phyloP scores from a whole-genome alignment of 2,113 vertebrate genomes.

The Mellivora capensis region DNA sequence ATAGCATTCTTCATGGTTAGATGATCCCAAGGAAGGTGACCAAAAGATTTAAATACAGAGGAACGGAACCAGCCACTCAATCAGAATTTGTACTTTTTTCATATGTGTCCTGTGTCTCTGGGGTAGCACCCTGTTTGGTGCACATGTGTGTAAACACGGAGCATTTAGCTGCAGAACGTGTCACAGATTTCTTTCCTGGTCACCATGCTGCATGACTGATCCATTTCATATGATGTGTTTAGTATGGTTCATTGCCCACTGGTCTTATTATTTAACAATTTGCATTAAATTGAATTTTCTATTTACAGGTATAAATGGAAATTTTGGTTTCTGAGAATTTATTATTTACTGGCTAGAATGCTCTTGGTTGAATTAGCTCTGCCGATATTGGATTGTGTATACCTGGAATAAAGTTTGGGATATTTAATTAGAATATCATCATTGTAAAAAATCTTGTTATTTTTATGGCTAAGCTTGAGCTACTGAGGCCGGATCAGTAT shows the following conservation, averaged over 20 bases:
- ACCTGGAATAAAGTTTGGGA: conserved; percentile 57
- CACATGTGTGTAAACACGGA: background rate
- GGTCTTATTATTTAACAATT: conserved; percentile 72
- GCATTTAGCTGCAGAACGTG: conserved; percentile 49
- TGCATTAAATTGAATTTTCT: conserved; percentile 76
- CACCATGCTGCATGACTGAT: conserved; percentile 72
- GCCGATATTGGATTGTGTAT: conserved; percentile 7
- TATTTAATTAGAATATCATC: conserved; percentile 63
- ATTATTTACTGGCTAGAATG: conserved; percentile 55
- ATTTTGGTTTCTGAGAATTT: conserved; percentile 67
- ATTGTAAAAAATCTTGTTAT: conserved; percentile 19
- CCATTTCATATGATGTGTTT: conserved; percentile 70
- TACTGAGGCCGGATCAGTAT: conserved; percentile 19
- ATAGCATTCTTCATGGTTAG: background rate
- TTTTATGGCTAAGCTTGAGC: conserved; percentile 47
- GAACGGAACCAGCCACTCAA: background rate
- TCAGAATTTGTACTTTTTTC: background rate
- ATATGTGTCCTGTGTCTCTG: background rate
- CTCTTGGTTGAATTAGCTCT: conserved; percentile 60
- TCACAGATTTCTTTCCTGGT: conserved; percentile 61
- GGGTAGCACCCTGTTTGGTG: background rate
- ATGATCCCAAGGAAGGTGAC: conserved; percentile 3
- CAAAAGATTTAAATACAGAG: conserved; percentile 20
- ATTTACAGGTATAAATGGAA: conserved; percentile 75
- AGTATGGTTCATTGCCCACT: conserved; percentile 69